Conservation (phyloP, 2,797 vertebrate genomes). For the Labroides dimidiatus region DNA sequence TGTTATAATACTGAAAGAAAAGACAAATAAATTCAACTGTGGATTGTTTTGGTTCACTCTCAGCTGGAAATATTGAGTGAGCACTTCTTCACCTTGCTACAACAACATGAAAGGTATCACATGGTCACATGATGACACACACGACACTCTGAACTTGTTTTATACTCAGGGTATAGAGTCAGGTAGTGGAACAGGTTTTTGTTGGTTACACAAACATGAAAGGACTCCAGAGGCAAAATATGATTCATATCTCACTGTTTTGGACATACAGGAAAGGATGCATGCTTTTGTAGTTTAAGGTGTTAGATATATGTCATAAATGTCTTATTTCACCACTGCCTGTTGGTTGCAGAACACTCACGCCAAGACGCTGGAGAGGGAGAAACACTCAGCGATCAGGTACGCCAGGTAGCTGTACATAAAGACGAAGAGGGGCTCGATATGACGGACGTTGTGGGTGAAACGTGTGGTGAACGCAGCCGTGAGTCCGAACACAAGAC, state of each 20-base stretch:
- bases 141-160: not conserved
- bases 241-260: not conserved
- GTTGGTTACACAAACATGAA: not conserved
- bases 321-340: too few species aligned
- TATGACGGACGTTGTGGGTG: constrained; percentile 91
- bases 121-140: not conserved
- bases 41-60: not conserved
- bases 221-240: not conserved
- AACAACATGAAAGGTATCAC: too few species aligned
- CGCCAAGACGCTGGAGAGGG: constrained; percentile 94
- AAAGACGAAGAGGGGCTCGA: constrained; percentile 97
- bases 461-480: constrained; percentile 95
- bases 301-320: too few species aligned
- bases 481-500: constrained; percentile 91
- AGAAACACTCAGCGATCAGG: constrained; percentile 92
- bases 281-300: not conserved
- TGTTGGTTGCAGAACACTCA: constrained; percentile 78
- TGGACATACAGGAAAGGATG: not conserved
- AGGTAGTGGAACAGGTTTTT: constrained; percentile 19
- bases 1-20: constrained; percentile 87
- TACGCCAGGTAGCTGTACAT: constrained; percentile 96
- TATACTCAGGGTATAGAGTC: not conserved
- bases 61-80: not conserved
- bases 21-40: not conserved
- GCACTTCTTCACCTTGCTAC: not conserved